Percentiles rank a stretch among this genome's conserved stretches.
These are phyloP conservation scores for Berghia stephanieae DNA, from an alignment of 1,140 invertebrate genomes.

Conservation along the genomic window DNA sequence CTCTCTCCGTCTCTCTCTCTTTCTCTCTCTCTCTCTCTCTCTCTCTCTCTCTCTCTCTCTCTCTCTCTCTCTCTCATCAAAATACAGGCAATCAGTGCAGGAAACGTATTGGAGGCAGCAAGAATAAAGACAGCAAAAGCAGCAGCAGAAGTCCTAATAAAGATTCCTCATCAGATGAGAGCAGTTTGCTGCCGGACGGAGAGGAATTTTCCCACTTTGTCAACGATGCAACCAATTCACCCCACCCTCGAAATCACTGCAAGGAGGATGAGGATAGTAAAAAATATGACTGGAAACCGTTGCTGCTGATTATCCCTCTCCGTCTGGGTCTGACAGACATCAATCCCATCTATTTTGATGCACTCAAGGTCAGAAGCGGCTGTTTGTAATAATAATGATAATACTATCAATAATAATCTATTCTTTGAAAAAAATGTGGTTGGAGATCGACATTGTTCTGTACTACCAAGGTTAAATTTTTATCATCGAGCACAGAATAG, in stretches of 20 bases:
- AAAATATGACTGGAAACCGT: constrained; percentile 80
- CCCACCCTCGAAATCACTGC: background rate
- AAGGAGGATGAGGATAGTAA: background rate
- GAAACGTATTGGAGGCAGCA: background rate
- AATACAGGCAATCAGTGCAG: constrained; percentile 11
- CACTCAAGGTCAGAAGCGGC: constrained; percentile 74
- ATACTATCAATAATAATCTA: too few relatives aligned
- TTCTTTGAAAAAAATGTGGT: background rate
- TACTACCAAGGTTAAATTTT: background rate
- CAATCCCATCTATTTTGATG: constrained; percentile 88
- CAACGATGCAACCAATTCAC: constrained; percentile 18
- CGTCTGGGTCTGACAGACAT: constrained; percentile 90
- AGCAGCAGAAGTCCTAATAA: too few relatives aligned
- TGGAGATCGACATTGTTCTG: background rate
- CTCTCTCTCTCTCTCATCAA: too few relatives aligned
- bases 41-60: too few relatives aligned
- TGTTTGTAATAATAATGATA: background rate
- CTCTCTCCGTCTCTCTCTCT: too few relatives aligned
- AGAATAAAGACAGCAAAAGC: background rate
- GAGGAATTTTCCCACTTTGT: constrained; percentile 33
- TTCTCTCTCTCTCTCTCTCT: too few relatives aligned
- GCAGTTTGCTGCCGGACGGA: constrained; percentile 9
- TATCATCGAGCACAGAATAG: too few relatives aligned
- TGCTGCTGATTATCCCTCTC: constrained; percentile 94
- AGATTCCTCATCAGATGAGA: too few relatives aligned